Conservation (phyloP, 2,888 invertebrate species). For the Tetheella fluctuosa region DNA sequence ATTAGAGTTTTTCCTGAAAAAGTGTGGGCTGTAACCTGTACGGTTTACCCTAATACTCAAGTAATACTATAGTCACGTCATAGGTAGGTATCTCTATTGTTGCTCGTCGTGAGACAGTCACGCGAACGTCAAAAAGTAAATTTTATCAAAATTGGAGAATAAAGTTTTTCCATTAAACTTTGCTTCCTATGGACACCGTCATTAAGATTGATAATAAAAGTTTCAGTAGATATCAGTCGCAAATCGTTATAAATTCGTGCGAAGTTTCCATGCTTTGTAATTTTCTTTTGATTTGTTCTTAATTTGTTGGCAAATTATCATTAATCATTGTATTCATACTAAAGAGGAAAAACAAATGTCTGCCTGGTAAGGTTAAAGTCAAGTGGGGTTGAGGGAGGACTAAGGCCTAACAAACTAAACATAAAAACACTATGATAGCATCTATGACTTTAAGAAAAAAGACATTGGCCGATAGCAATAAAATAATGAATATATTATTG, state of each 20-base stretch:
- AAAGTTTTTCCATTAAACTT: slow-evolving; percentile 6
- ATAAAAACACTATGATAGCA: background rate
- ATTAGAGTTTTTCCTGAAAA: too few species aligned
- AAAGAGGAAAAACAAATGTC: too few species aligned
- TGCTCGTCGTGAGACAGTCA: background rate
- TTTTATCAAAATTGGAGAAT: slow-evolving; percentile 1
- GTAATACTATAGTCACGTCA: slow-evolving; percentile 2
- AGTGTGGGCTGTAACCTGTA: background rate
- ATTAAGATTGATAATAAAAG: slow-evolving; percentile 2
- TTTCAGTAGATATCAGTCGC: background rate
- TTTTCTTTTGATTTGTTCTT: background rate
- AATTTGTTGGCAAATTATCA: background rate
- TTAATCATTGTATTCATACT: background rate
- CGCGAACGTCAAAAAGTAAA: background rate
- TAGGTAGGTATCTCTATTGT: background rate
- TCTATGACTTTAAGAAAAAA: too few species aligned
- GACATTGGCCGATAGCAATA: too few species aligned
- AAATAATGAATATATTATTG: background rate
- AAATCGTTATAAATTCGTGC: slow-evolving; percentile 7
- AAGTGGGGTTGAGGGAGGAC: too few species aligned
- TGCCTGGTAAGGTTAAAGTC: too few species aligned
- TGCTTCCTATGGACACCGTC: slow-evolving; percentile 1
- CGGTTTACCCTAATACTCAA: background rate
- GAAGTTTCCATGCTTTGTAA: background rate
- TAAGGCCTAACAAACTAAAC: too few species aligned